Base-by-base conservation (phyloP, 1,140 invertebrate genomes). In the Lepidurus apus region DNA sequence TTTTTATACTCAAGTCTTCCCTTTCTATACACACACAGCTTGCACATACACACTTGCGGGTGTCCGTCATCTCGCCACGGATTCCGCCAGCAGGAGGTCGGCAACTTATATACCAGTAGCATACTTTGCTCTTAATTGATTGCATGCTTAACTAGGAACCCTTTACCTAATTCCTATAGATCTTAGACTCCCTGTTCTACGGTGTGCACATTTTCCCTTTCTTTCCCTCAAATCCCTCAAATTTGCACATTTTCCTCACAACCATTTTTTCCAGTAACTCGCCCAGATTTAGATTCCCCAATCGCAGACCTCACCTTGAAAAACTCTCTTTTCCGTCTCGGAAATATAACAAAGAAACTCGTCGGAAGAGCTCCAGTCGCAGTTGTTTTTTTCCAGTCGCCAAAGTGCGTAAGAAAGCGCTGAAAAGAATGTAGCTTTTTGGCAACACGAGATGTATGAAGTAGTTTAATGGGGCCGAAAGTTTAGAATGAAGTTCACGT, bases 91-190 rank as follows among this genome's bases (percentile, higher is more conserved):
- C 53, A 65, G 53, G 53, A 65, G 53, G 53, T 65, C 53, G 53
- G 53, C 53, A 65, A 65, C 53, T 65, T 65, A 65, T 34, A 34
- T 65, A 65, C 53, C 53, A 65, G 53, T 65, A 65, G 53, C 53
- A 65, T n/a, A 65, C 53, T 65, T 65, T 65, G 53, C 53, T 65
- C 53, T 65, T 65, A 65, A 65, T 65, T 65, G 53, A 65, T 65
- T 65, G 53, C 53, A 65, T 21, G 53, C 53, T 65, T 4, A 65
- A 17, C 53, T 65, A 17, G 53, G 17, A 65, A n/a, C 53, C 53
- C 21, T 21, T 65, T 65, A 65, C 53, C 53, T 65, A 21, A 65
- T 1, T 65, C 3, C 53, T 34, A 3, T 34, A 34, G 34, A 34
- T 34, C 34, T 4, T 34, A 34, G 34, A 2, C 4, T 34, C 34